Base-by-base conservation (phyloP, 23 tunicate species). In the Ascidia mentula region DNA sequence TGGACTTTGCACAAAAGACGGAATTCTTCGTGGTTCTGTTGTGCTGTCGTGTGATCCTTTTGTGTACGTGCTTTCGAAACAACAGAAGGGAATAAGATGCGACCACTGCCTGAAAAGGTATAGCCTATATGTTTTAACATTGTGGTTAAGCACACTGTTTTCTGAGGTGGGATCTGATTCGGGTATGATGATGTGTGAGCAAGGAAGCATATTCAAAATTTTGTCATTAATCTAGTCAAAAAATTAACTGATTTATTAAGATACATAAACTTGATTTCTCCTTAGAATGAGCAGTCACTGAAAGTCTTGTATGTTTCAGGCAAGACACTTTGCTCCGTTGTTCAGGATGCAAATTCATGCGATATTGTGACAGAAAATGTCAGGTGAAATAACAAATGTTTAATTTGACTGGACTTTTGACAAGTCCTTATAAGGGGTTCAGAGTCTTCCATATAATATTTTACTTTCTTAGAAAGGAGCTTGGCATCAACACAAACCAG, bases 271-370 rank as follows among this genome's bases (percentile, higher is more conserved):
- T n/a, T n/a, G n/a, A n/a, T n/a, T n/a, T n/a, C n/a, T n/a, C n/a
- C n/a, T n/a, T n/a, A n/a, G n/a, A n/a, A n/a, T n/a, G n/a, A n/a
- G n/a, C n/a, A n/a, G n/a, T n/a, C n/a, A n/a, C n/a, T n/a, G n/a
- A n/a, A n/a, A n/a, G n/a, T n/a, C n/a, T n/a, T n/a, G n/a, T n/a
- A n/a, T n/a, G n/a, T n/a, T n/a, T n/a, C 46, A 88, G 89, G 34
- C 89, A 85, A 76, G 89, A 85, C 31, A 77, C 82, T 22, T 40
- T 90, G n/a, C 86, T 90, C 13, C 80, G 89, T 38, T 90, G 96
- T 85, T 90, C 96, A 24, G 89, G 96, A 34, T 90, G 96, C 78
- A 90, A 90, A 69, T 90, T 72, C 69, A 90, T 90, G 96, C 80
- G 83, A 75, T 90, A 90, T 60, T 90, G 96, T 65, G 69, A 90